Evolutionary conservation across 1,140 invertebrate genomes (phyloP), one percentile per base, ranked within the genome.

Genomic region (Drosophila chauvacae): DNA sequence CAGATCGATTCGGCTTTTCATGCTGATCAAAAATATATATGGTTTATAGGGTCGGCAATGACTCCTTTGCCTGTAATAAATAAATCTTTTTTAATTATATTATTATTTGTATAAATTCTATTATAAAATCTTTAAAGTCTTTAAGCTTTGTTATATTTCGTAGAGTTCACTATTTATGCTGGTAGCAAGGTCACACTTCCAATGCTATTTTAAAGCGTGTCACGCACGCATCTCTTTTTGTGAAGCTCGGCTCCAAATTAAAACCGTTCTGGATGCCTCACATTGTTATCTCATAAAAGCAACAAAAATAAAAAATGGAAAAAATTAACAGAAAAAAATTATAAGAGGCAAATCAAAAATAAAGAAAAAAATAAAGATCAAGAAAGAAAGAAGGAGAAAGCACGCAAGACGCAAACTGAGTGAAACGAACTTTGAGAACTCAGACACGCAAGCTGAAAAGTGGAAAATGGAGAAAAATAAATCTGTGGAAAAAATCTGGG

Each of bases 351-450:
- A 20, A 37, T 30, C 30, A 41, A 14, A 16, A 35, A 37, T 10
- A 41, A 14, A 16, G 30, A 37, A 33, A 33, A 4, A 30, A 6
- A 9, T 10, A 9, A 30, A 30, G 18, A 16, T 9, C 37, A 23
- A 23, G 48, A 39, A 5, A 33, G 35, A 51, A 55, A 53, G 50
- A 35, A 16, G 39, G 48, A 68, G 66, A 70, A 70, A 70, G 66
- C 63, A 68, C 48, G 61, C 62, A 65, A 30, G 56, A 20, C 56
- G 62, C 57, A 45, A 66, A 47, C 63, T 66, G 55, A 58, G 61
- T 68, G 63, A 69, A 66, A 81, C 81, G 81, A 85, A 85, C 81
- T 85, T 85, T 80, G 64, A 70, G 73, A 84, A 84, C 75, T 76
- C 55, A 55, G 63, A 68, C 63, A 70, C 66, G 66, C 66, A 70